A percentile compares a stretch with the other conserved stretches of the same genome.
Evolutionary conservation across 2,888 invertebrate genomes (phyloP).

Genomic region (Cheiracanthium punctorium): DNA sequence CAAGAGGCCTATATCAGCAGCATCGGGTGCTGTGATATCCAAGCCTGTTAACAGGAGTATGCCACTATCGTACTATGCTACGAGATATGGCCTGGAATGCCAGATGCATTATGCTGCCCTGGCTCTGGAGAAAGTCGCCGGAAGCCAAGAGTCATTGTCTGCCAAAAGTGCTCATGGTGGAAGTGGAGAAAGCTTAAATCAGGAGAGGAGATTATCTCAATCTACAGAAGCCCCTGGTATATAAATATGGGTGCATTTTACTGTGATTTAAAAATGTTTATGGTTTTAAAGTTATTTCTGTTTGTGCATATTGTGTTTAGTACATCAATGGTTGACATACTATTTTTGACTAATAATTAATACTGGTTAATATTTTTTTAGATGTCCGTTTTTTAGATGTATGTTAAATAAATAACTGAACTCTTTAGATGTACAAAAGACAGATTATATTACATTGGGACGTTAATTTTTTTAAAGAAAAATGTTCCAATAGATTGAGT

Average conservation of each 20-base stretch:
- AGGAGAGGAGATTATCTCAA: conserved; percentile 42
- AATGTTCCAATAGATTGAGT: too few relatives aligned
- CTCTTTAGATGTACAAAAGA: too few relatives aligned
- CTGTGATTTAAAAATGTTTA: neutral
- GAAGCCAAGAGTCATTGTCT: conserved; percentile 38
- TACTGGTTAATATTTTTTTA: too few relatives aligned
- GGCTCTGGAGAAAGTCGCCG: conserved; percentile 59
- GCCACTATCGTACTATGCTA: conserved; percentile 81
- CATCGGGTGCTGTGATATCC: conserved; percentile 90
- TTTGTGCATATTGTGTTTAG: too few relatives aligned
- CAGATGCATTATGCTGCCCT: conserved; percentile 70
- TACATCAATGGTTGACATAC: too few relatives aligned
- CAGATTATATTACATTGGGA: too few relatives aligned
- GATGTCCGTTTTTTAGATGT: too few relatives aligned
- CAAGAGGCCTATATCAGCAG: conserved; percentile 90
- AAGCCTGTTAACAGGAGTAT: conserved; percentile 88
- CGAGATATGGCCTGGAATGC: conserved; percentile 79
- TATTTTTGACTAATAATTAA: too few relatives aligned
- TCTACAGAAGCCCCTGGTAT: conserved; percentile 32
- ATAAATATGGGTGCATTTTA: neutral
- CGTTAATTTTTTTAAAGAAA: too few relatives aligned
- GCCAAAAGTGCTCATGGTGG: conserved; percentile 15
- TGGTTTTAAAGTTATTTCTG: too few relatives aligned
- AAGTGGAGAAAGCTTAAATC: conserved; percentile 24
- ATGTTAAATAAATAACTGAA: too few relatives aligned